Base-by-base conservation (phyloP, 2,888 invertebrate species). In the Cephus nigrinus region DNA sequence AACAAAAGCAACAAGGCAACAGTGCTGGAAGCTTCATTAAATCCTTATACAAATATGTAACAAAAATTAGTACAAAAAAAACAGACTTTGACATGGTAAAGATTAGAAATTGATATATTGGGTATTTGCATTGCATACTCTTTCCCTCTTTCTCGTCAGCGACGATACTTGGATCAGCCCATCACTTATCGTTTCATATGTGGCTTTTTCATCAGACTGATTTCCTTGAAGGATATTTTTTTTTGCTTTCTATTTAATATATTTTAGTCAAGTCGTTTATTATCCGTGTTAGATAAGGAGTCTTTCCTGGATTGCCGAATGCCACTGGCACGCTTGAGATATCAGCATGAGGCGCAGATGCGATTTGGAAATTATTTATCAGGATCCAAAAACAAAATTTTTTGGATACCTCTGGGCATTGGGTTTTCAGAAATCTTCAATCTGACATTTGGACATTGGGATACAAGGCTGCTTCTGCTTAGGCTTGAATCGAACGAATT, bases 401-500 rank as follows among this genome's bases (percentile, higher is more conserved):
- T 23, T 23, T 55, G 23, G 55, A 55, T 55, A 55, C 55, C 2
- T 23, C 55, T 9, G 55, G 55, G 23, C 23, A 15, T 9, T 55
- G 23, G 55, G 23, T 55, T 55, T 55, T 55, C 55, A 55, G 23
- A 23, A 23, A 55, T 23, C 9, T 55, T 55, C 9, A 55, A 55
- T 55, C 23, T 55, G 55, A 15, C 55, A 9, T 23, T 55, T 55
- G 55, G 55, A 55, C 23, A 9, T 55, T 23, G 23, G 55, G 55
- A 23, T 55, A 55, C 23, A 9, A 55, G 55, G 55, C 55, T 55
- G 55, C 55, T 55, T 55, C 55, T 55, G 55, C 55, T 55, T 55
- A 55, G 55, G 55, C 55, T 55, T 55, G 55, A 68, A 69, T 78
- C 76, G 80, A 82, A 68, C 77, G 80, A 81, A 84, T 78, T 82